These are phyloP conservation scores for Tachysurus fulvidraco DNA, from an alignment of 2,113 vertebrate species.

Conservation along the genomic window DNA sequence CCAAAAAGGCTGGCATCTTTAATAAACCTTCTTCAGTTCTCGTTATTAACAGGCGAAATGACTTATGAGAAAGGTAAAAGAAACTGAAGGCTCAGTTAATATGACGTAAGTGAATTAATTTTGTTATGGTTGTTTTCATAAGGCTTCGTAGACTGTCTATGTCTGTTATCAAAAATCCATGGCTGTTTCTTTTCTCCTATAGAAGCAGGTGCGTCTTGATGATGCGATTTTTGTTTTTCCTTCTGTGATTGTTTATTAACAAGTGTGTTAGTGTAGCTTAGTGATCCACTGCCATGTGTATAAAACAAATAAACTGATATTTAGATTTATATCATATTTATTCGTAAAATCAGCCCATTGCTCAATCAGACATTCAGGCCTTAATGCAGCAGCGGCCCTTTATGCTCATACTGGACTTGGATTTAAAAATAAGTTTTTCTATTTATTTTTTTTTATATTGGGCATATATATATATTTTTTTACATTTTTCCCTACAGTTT, in stretches of 20 bases:
- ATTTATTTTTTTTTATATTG: too few relatives aligned
- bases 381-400: constrained; percentile 16
- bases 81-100: neutral
- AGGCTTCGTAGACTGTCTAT: neutral
- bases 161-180: neutral
- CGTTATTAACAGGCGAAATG: neutral
- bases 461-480: neutral
- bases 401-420: neutral
- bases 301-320: neutral
- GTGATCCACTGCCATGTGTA: neutral
- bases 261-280: neutral
- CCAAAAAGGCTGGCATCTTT: constrained; percentile 8
- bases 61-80: neutral
- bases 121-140: neutral
- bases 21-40: neutral
- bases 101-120: constrained; percentile 10
- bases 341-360: neutral
- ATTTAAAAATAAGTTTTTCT: neutral
- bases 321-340: neutral
- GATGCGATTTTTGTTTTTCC: neutral
- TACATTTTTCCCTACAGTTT: neutral
- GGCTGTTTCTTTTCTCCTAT: neutral
- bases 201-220: constrained; percentile 34
- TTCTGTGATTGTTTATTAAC: constrained; percentile 10
- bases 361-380: neutral